phyloP scores from a whole-genome alignment of 2,797 vertebrate genomes.

The Acipenser ruthenus region DNA sequence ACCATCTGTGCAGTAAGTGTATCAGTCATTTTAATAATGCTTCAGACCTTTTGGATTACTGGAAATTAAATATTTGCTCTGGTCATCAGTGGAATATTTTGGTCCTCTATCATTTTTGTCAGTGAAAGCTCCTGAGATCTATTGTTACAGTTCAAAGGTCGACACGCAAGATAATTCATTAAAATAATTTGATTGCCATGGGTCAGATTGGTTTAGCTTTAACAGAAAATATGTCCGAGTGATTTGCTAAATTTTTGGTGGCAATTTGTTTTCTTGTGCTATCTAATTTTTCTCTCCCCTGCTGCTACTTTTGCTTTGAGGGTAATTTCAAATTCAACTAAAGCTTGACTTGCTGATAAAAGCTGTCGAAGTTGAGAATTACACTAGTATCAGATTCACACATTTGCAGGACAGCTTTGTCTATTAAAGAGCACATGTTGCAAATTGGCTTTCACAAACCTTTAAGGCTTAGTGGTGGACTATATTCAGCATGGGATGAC shows the following conservation, averaged over 20 bases:
- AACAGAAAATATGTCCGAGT: constrained; percentile 44
- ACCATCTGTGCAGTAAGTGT: constrained; percentile 21
- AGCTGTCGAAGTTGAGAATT: constrained; percentile 55
- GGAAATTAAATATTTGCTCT: constrained; percentile 41
- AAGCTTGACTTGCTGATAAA: constrained; percentile 61
- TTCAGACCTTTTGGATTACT: constrained; percentile 44
- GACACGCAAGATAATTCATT: constrained; percentile 29
- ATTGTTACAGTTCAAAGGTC: constrained; percentile 17
- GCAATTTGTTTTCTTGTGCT: constrained; percentile 13
- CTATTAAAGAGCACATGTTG: constrained; percentile 61
- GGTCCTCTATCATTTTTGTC: constrained; percentile 21
- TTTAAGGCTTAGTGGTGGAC: constrained; percentile 11
- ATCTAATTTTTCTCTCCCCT: too few relatives aligned
- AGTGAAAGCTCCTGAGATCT: constrained; percentile 27
- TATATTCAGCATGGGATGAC: too few relatives aligned
- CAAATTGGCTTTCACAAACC: constrained; percentile 53
- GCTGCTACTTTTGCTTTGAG: constrained; percentile 30
- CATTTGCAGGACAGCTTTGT: constrained; percentile 37
- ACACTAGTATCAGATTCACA: constrained; percentile 59
- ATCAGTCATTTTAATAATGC: constrained; percentile 41
- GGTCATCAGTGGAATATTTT: constrained; percentile 29
- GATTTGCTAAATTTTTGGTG: background rate
- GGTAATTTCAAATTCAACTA: constrained; percentile 54
- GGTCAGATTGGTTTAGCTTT: constrained; percentile 49
- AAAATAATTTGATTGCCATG: constrained; percentile 32